These are phyloP conservation scores for Gallinago stenura DNA, from an alignment of 2,797 vertebrate species.

Conservation along the genomic window DNA sequence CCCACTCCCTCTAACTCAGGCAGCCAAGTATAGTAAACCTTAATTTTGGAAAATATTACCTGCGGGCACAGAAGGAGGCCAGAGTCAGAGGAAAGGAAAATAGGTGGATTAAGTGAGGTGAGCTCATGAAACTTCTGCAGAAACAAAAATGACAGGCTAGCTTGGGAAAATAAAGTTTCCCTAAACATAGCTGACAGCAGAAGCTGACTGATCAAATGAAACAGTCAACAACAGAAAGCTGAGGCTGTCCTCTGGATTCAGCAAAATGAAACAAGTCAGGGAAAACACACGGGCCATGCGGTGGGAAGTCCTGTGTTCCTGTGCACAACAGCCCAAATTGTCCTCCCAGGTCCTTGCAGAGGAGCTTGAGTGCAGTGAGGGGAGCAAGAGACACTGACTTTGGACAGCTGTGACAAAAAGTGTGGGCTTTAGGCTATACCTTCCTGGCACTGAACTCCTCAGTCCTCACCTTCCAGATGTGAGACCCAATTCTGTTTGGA, in stretches of 20 bases:
- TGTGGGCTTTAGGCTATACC: not conserved
- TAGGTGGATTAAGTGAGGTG: slow-evolving; percentile 29
- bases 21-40: not conserved
- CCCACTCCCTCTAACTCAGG: not conserved
- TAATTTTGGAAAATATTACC: not conserved
- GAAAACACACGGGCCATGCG: not conserved
- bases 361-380: not conserved
- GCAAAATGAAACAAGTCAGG: not conserved
- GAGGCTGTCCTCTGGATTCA: not conserved
- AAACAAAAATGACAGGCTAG: slow-evolving; percentile 52
- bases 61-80: not conserved
- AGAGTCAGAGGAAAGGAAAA: not conserved
- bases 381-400: fast-evolving
- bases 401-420: fast-evolving
- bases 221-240: not conserved
- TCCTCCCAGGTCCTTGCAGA: not conserved
- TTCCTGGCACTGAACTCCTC: not conserved
- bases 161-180: slow-evolving; percentile 17
- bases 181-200: slow-evolving; percentile 37
- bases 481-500: not conserved
- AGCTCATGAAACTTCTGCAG: slow-evolving; percentile 29
- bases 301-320: not conserved
- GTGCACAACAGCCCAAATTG: not conserved
- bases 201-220: slow-evolving; percentile 31
- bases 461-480: not conserved